These are phyloP conservation scores for Volucella inanis DNA, from an alignment of 2,888 invertebrate species.

Conservation along the genomic window DNA sequence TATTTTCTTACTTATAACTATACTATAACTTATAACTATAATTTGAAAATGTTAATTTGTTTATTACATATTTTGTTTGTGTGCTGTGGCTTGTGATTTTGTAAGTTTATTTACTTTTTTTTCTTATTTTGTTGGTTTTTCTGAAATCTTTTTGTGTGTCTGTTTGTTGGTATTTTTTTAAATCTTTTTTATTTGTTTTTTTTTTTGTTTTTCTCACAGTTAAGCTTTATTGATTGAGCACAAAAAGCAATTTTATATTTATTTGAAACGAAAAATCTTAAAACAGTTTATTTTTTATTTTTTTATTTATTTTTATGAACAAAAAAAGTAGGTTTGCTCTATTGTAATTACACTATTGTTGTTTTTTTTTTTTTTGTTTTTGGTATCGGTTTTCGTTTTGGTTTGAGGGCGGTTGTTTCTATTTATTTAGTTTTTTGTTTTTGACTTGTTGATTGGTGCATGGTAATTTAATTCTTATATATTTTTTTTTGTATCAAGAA, in stretches of 20 bases:
- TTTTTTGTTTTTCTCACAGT: slow-evolving; percentile 81
- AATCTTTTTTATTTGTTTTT: slow-evolving; percentile 67
- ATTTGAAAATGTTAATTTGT: slow-evolving; percentile 43
- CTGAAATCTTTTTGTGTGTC: slow-evolving; percentile 63
- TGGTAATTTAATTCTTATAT: slow-evolving; percentile 7
- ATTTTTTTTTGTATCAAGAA: slow-evolving; percentile 33
- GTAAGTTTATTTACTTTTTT: slow-evolving; percentile 56
- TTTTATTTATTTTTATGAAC: slow-evolving; percentile 37
- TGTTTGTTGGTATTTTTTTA: slow-evolving; percentile 59
- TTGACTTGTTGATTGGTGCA: slow-evolving; percentile 26
- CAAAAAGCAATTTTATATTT: slow-evolving; percentile 79
- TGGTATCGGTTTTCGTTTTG: slow-evolving; percentile 49
- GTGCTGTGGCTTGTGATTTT: slow-evolving; percentile 75
- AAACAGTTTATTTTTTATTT: slow-evolving; percentile 49
- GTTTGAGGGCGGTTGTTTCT: slow-evolving; percentile 21
- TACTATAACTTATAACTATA: slow-evolving; percentile 49
- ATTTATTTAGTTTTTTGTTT: slow-evolving; percentile 34
- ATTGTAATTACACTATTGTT: slow-evolving; percentile 5
- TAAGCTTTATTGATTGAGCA: slow-evolving; percentile 83
- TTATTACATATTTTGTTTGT: slow-evolving; percentile 37
- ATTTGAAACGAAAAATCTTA: slow-evolving; percentile 76
- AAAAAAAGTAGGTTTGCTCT: slow-evolving; percentile 29
- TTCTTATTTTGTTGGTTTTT: slow-evolving; percentile 46
- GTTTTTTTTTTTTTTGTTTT: slow-evolving; percentile 3
- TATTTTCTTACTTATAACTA: slow-evolving; percentile 41